Base-by-base conservation (phyloP, 1,140 invertebrate genomes). In the Nixonia krombeini region DNA sequence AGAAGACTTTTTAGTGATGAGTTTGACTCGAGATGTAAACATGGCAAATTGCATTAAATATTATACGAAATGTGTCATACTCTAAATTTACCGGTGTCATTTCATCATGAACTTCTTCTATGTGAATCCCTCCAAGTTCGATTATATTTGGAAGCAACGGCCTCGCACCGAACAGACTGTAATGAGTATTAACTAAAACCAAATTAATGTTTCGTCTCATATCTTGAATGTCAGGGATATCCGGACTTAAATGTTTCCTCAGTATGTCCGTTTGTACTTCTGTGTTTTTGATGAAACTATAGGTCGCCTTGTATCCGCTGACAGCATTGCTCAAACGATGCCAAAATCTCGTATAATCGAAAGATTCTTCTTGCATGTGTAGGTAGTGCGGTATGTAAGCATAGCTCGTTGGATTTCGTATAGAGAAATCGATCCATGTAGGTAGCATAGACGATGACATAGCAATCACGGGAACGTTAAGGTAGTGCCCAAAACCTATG, bases 381-480 rank as follows among this genome's bases (percentile, higher is more conserved):
- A 31, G 57, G 4, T 26, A 4, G 29, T 65, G 59, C 12, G 63
- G 4, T 6, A 47, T 31, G n/a, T 25, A 42, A 33, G 73, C 85
- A 1, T 88, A 86, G 56, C 89, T 88, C 7, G 85, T 76, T 0
- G 88, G 87, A 28, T 87, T 86, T 12, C 87, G 89, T 49, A 88
- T 85, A 26, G 86, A 78, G 9, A 85, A 76, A 23, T 86, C 86
- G 41, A 88, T 85, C 88, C 88, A 92, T 6, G 89, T 83, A 86
- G 1, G 89, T 87, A n/a, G n/a, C n/a, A 52, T 84, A 86, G 4
- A 88, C 81, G 73, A 40, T 10, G 42, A 35, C n/a, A 44, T 38
- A 0, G 13, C 46, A 1, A 93, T 87, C 2, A 89, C 85, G 0
- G 91, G 91, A 2, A 87, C 87, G 47, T 88, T 80, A 15, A 90